phyloP scores from a whole-genome alignment of 2,888 invertebrate genomes.

The Drosophila pegasa region DNA sequence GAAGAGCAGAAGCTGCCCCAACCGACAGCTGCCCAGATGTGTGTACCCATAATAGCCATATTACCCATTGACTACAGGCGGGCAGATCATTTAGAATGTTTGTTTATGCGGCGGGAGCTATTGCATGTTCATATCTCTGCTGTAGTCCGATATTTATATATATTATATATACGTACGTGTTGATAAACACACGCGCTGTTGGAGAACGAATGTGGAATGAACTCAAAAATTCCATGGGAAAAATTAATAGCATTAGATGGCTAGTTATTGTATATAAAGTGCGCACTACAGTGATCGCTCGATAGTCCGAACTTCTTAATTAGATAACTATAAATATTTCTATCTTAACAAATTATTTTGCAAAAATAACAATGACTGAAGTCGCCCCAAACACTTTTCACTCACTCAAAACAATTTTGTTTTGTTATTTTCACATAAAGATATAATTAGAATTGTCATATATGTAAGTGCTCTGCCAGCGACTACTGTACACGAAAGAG shows the following conservation, averaged over 20 bases:
- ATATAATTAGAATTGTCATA: too few relatives aligned
- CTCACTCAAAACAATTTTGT: too few relatives aligned
- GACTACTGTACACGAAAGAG: constrained; percentile 22
- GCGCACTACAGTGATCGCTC: not conserved
- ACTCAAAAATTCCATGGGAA: constrained; percentile 50
- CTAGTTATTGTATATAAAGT: constrained; percentile 22
- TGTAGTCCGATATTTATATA: constrained; percentile 30
- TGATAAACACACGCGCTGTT: constrained; percentile 27
- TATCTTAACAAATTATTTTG: too few relatives aligned
- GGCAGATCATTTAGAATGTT: constrained; percentile 66
- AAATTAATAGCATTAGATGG: constrained; percentile 17
- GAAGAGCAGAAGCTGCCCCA: constrained; percentile 34
- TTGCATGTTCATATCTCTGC: constrained; percentile 62
- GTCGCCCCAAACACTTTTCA: too few relatives aligned
- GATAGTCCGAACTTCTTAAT: not conserved
- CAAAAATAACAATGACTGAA: too few relatives aligned
- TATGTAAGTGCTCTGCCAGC: too few relatives aligned
- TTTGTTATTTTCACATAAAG: too few relatives aligned
- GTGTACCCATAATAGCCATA: not conserved
- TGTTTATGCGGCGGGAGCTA: constrained; percentile 68
- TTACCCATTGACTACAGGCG: constrained; percentile 2
- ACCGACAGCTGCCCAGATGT: not conserved
- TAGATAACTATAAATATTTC: too few relatives aligned
- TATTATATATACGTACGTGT: constrained; percentile 7
- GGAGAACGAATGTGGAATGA: constrained; percentile 28